Evolutionary conservation across 92 coral and sea anemone species (phyloP).

Genomic region (Paragorgia papillata): DNA sequence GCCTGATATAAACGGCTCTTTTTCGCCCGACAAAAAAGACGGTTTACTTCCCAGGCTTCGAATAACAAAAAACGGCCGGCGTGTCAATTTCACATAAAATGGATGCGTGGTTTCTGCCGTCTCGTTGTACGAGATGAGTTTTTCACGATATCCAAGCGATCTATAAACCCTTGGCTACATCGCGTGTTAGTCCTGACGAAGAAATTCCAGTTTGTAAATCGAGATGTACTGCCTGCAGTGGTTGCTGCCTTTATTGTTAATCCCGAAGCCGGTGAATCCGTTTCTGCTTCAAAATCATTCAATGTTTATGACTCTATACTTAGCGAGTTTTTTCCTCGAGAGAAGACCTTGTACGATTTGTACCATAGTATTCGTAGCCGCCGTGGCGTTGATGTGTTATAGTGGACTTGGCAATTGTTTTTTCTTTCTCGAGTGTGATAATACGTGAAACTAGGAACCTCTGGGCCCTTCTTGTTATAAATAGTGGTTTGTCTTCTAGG

Average conservation of each 20-base stretch:
- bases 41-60: not conserved
- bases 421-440: slow-evolving; percentile 77
- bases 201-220: not conserved
- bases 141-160: too few relatives aligned
- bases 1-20: too few relatives aligned
- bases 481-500: too few relatives aligned
- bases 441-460: slow-evolving; percentile 18
- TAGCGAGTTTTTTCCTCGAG: slow-evolving; percentile 98
- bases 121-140: too few relatives aligned
- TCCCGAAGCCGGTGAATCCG: slow-evolving; percentile 96
- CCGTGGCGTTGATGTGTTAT: slow-evolving; percentile 94
- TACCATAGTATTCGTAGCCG: slow-evolving; percentile 92
- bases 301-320: slow-evolving; percentile 97
- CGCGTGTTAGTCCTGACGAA: not conserved
- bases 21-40: too few relatives aligned
- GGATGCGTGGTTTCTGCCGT: too few relatives aligned
- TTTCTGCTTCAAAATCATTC: slow-evolving; percentile 94
- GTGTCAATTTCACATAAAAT: too few relatives aligned
- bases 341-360: slow-evolving; percentile 99
- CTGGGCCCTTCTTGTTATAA: too few relatives aligned
- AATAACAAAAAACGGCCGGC: too few relatives aligned
- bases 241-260: slow-evolving; percentile 90
- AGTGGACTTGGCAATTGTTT: slow-evolving; percentile 99
- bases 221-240: slow-evolving; percentile 96
- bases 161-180: too few relatives aligned